Evolutionary conservation across 2,113 vertebrate species (phyloP).

Genomic region (Toxotes jaculatrix): DNA sequence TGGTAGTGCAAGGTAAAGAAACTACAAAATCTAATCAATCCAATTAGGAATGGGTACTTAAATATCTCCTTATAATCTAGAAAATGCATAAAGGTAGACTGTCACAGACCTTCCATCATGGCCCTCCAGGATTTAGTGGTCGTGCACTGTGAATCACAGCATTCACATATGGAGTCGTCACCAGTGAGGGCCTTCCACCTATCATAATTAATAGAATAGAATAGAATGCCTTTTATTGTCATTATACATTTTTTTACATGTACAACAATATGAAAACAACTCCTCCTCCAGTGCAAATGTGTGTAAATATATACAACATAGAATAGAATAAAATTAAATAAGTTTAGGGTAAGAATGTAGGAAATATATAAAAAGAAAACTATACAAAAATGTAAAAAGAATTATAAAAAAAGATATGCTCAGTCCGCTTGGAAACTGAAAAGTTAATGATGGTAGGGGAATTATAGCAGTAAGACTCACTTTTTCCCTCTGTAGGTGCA

Average conservation of each 20-base stretch:
- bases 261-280: no score
- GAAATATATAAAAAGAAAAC: no score
- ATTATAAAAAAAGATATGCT: background rate
- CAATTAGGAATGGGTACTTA: background rate
- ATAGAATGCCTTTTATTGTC: no score
- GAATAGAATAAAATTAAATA: no score
- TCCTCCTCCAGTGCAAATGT: no score
- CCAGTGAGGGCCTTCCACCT: conserved; percentile 81
- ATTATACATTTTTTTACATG: no score
- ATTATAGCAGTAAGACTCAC: conserved; percentile 26
- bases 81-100: fast-evolving
- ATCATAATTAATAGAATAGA: background rate
- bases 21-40: background rate
- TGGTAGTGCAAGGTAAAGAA: background rate
- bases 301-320: no score
- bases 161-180: conserved; percentile 77
- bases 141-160: conserved; percentile 79
- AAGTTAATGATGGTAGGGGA: background rate
- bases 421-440: background rate
- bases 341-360: no score
- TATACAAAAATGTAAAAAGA: no score
- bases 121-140: conserved; percentile 54
- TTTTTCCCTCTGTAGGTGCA: conserved; percentile 75
- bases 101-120: conserved; percentile 68
- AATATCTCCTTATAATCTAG: background rate